Percentiles rank a stretch among this genome's conserved stretches.
phyloP scores from a whole-genome alignment of 2,113 vertebrate species.

The Hemiscyllium ocellatum region DNA sequence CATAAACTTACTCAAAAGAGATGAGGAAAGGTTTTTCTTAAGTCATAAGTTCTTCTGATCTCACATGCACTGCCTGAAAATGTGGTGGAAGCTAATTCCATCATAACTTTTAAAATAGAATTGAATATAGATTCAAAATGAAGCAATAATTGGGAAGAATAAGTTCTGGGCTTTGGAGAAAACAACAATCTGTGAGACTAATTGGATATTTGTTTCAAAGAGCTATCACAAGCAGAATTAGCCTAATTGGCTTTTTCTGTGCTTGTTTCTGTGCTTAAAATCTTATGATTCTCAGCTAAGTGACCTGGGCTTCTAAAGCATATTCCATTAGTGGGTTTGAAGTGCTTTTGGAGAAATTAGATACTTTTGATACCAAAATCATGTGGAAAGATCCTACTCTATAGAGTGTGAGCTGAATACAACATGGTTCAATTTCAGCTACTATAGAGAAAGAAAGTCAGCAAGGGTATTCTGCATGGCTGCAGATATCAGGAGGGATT shows the following conservation, averaged over 20 bases:
- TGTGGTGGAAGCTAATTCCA: not conserved
- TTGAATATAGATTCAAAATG: not conserved
- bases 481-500: not conserved
- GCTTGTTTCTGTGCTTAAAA: not conserved
- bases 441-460: not conserved
- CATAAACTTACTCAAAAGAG: not conserved
- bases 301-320: not conserved
- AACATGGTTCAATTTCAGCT: not conserved
- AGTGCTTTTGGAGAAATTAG: constrained; percentile 11
- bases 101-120: not conserved
- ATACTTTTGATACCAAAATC: not conserved
- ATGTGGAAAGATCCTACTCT: not conserved
- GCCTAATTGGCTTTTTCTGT: not conserved
- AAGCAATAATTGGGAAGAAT: not conserved
- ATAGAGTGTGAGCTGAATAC: not conserved
- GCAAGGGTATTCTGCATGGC: not conserved
- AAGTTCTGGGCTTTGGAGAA: not conserved
- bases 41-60: not conserved
- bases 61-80: not conserved
- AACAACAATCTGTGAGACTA: not conserved
- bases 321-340: not conserved
- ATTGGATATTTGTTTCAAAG: not conserved
- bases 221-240: not conserved
- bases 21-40: not conserved
- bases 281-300: not conserved